These are phyloP conservation scores for Eubasilissa splendida DNA, from an alignment of 2,888 invertebrate species.

Conservation along the genomic window DNA sequence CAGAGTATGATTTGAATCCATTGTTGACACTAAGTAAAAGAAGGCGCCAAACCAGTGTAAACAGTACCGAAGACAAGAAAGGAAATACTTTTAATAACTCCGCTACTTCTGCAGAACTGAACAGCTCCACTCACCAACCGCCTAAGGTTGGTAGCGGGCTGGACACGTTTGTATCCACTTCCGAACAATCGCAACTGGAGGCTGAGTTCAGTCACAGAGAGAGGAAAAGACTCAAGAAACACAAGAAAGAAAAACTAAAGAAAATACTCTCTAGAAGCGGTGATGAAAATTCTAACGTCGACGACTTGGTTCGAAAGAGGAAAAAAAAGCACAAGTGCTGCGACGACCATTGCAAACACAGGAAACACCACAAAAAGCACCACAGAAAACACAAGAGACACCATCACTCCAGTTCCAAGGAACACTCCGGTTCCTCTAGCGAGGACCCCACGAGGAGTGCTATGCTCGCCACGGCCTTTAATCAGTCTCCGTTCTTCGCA, in stretches of 20 bases:
- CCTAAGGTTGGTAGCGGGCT: constrained; percentile 50
- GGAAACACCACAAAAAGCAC: constrained; percentile 83
- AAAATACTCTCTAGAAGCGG: constrained; percentile 57
- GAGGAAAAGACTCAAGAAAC: constrained; percentile 79
- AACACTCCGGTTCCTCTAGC: constrained; percentile 70
- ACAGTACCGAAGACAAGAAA: constrained; percentile 73
- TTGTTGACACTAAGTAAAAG: constrained; percentile 83
- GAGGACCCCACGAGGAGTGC: constrained; percentile 64
- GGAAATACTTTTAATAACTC: constrained; percentile 57
- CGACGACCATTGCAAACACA: constrained; percentile 81
- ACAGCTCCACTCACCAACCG: constrained; percentile 58
- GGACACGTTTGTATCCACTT: constrained; percentile 58
- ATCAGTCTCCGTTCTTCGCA: constrained; percentile 50
- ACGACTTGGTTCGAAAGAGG: constrained; percentile 75
- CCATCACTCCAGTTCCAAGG: constrained; percentile 74
- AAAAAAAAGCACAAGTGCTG: constrained; percentile 80
- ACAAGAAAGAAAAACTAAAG: constrained; percentile 77
- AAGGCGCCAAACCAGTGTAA: constrained; percentile 79
- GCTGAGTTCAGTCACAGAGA: constrained; percentile 73
- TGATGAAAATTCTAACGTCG: constrained; percentile 66
- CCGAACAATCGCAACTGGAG: constrained; percentile 61
- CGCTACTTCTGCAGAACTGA: constrained; percentile 49
- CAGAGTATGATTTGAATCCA: constrained; percentile 89
- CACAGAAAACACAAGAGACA: constrained; percentile 86
- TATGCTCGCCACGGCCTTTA: constrained; percentile 50